A percentile compares a stretch with the other conserved stretches of the same genome.
Conservation (phyloP, 2,113 vertebrate genomes). For the Myocastor coypus region DNA sequence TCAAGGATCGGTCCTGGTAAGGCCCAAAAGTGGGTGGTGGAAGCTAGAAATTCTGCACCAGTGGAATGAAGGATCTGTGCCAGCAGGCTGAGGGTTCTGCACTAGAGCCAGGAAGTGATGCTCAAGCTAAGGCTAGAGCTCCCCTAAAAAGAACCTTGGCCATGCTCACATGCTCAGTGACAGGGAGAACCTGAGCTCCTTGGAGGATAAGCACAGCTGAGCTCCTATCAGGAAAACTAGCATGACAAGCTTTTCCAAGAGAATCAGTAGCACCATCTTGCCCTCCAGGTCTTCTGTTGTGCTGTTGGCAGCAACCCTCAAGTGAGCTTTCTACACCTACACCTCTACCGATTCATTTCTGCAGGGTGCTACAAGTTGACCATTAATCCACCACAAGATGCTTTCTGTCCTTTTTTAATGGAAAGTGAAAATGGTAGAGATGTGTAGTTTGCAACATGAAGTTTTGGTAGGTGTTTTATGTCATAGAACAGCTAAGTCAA, state of each 20-base stretch:
- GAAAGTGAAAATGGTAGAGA: background rate
- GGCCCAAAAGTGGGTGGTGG: background rate
- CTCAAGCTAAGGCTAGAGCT: background rate
- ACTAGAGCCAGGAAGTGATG: background rate
- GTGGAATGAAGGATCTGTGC: background rate
- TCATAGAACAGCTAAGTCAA: background rate
- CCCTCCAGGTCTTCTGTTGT: background rate
- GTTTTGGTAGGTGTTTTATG: background rate
- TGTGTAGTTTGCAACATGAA: background rate
- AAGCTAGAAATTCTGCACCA: background rate
- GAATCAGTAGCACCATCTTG: background rate
- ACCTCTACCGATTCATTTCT: background rate
- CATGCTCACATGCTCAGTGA: background rate
- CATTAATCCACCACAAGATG: background rate
- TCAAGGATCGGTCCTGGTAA: background rate
- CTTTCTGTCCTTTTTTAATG: background rate
- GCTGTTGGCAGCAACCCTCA: background rate
- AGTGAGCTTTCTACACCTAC: no score
- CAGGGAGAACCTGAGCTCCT: background rate
- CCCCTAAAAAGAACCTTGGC: background rate
- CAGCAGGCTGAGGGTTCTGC: background rate
- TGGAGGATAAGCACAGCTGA: background rate
- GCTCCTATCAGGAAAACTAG: background rate
- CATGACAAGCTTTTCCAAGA: background rate
- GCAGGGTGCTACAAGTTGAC: background rate